phyloP scores from a whole-genome alignment of 2,113 vertebrate genomes.

The Protobothrops mucrosquamatus region DNA sequence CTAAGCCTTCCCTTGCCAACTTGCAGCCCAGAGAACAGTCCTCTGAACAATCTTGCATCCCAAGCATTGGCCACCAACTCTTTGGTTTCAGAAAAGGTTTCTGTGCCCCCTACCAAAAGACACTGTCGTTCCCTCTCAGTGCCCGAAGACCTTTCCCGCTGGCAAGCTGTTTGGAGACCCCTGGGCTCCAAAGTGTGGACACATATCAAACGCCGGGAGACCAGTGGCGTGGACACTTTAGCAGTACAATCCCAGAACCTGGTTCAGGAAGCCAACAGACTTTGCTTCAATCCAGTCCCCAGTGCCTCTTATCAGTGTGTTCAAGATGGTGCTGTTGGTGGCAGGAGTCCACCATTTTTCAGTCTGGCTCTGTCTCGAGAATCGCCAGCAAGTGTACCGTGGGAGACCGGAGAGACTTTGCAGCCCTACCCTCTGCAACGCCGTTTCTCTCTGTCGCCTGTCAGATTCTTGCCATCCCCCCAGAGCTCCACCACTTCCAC shows the following conservation, averaged over 20 bases:
- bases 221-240: constrained; percentile 72
- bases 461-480: constrained; percentile 74
- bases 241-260: constrained; percentile 65
- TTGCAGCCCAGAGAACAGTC: constrained; percentile 54
- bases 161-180: constrained; percentile 82
- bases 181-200: constrained; percentile 85
- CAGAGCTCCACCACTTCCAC: constrained; percentile 77
- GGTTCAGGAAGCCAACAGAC: constrained; percentile 70
- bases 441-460: constrained; percentile 84
- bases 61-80: constrained; percentile 54
- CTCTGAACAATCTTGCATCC: constrained; percentile 47
- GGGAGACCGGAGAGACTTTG: constrained; percentile 72
- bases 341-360: constrained; percentile 77
- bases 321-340: constrained; percentile 60
- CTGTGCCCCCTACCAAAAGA: constrained; percentile 77
- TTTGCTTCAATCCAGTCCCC: constrained; percentile 73
- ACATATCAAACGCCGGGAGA: constrained; percentile 79
- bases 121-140: constrained; percentile 85
- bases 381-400: constrained; percentile 69
- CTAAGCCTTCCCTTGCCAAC: constrained; percentile 63
- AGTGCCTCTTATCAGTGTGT: constrained; percentile 76
- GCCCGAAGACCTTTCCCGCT: constrained; percentile 84
- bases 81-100: constrained; percentile 61
- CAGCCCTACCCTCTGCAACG: constrained; percentile 73
- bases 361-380: constrained; percentile 78